A percentile compares a stretch with the other conserved stretches of the same genome.
phyloP scores from a whole-genome alignment of 2,113 vertebrate species.

The Gymnocephalus cernua region DNA sequence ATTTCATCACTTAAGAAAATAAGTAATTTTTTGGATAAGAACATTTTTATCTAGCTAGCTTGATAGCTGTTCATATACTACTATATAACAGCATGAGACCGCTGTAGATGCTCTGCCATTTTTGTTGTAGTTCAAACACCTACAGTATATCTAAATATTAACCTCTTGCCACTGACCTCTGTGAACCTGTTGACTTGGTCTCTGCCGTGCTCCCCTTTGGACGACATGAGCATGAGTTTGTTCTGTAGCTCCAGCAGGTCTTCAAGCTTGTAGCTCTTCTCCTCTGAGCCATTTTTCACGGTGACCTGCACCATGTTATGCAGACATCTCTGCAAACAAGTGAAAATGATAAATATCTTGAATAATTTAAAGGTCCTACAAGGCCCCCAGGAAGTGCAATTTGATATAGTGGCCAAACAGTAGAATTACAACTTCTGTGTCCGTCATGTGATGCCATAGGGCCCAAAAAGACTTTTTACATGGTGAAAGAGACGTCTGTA shows the following conservation, averaged over 20 bases:
- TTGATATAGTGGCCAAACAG: too few relatives aligned
- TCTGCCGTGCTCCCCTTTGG: conserved; percentile 80
- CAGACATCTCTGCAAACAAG: conserved; percentile 66
- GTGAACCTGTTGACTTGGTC: conserved; percentile 84
- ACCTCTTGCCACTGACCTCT: conserved; percentile 71
- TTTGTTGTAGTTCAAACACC: neutral
- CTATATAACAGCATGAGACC: too few relatives aligned
- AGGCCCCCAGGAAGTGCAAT: too few relatives aligned
- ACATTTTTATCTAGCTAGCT: too few relatives aligned
- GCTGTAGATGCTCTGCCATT: too few relatives aligned
- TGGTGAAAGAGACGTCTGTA: too few relatives aligned
- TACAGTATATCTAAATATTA: neutral
- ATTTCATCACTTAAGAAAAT: too few relatives aligned
- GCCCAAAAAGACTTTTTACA: too few relatives aligned
- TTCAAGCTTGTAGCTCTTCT: conserved; percentile 74
- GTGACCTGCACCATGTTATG: conserved; percentile 57
- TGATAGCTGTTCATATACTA: too few relatives aligned
- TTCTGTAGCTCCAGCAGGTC: conserved; percentile 85
- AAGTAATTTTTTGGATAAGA: too few relatives aligned
- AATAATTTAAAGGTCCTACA: neutral
- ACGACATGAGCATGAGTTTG: conserved; percentile 87
- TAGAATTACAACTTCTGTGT: too few relatives aligned
- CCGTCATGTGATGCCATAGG: too few relatives aligned
- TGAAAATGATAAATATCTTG: neutral
- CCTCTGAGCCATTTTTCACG: conserved; percentile 36